These are phyloP conservation scores for Perodicticus potto DNA, from an alignment of 2,797 vertebrate species.

Conservation along the genomic window DNA sequence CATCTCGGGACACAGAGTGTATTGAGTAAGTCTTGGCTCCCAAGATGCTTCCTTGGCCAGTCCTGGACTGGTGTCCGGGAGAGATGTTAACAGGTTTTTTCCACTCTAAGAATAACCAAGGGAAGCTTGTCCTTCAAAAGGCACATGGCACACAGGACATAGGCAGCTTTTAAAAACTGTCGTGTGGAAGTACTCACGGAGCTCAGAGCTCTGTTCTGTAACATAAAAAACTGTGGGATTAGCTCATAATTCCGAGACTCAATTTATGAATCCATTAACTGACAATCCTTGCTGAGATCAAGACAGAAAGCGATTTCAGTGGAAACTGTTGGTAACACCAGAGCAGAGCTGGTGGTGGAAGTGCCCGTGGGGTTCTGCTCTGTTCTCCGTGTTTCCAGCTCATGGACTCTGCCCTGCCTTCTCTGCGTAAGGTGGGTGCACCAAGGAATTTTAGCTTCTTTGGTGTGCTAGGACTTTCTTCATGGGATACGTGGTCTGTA, in stretches of 20 bases:
- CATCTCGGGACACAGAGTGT: background rate
- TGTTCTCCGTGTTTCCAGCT: background rate
- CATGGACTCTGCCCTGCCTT: background rate
- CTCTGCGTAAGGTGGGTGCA: background rate
- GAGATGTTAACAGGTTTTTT: slow-evolving; percentile 20
- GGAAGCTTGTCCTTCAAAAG: slow-evolving; percentile 24
- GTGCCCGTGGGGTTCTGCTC: background rate
- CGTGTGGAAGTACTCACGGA: background rate
- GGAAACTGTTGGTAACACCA: background rate
- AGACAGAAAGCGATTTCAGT: background rate
- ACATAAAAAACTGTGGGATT: background rate
- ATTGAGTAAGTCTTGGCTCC: slow-evolving; percentile 32
- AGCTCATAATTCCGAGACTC: slow-evolving; percentile 12
- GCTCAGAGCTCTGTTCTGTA: background rate
- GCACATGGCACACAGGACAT: background rate
- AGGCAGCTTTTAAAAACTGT: background rate
- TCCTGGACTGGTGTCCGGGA: background rate
- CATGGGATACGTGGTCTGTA: background rate
- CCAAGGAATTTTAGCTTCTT: background rate
- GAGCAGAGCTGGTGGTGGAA: background rate
- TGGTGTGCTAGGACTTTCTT: background rate
- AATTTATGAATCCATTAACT: background rate
- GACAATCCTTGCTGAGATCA: background rate
- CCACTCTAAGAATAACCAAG: slow-evolving; percentile 42
- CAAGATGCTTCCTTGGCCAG: background rate